Conservation (phyloP, 2,797 vertebrate genomes). For the Acanthurus lineatus region DNA sequence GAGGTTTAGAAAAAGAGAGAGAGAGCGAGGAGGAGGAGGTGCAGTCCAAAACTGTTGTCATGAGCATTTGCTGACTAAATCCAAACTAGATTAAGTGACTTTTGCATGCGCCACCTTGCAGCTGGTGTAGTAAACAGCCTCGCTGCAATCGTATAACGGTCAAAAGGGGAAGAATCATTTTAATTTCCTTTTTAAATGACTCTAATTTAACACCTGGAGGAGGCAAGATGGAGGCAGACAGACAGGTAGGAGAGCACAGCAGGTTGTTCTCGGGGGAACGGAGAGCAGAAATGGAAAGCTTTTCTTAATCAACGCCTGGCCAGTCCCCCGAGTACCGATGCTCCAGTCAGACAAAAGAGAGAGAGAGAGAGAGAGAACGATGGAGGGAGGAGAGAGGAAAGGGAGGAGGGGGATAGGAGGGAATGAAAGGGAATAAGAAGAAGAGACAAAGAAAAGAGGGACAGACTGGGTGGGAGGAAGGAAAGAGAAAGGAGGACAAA, state of each 20-base stretch:
- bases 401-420: neutral
- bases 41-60: too few species aligned
- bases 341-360: constrained; percentile 57
- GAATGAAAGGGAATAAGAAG: neutral
- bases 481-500: neutral
- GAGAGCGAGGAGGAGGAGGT: too few species aligned
- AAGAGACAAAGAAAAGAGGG: too few species aligned
- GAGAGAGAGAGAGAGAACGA: constrained; percentile 1
- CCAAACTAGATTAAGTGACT: neutral
- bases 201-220: constrained; percentile 48
- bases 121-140: neutral
- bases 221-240: constrained; percentile 36
- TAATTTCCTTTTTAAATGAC: constrained; percentile 44
- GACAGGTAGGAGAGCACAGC: constrained; percentile 57
- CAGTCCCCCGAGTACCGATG: constrained; percentile 46
- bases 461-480: neutral
- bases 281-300: constrained; percentile 45
- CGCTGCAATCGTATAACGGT: neutral
- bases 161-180: constrained; percentile 20
- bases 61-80: neutral
- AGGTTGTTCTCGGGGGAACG: constrained; percentile 58
- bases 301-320: constrained; percentile 70
- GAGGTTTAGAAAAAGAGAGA: too few species aligned
- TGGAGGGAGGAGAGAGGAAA: neutral
- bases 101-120: neutral